Evolutionary conservation across 2,888 invertebrate species (phyloP).

Genomic region (Thalpophila matura): DNA sequence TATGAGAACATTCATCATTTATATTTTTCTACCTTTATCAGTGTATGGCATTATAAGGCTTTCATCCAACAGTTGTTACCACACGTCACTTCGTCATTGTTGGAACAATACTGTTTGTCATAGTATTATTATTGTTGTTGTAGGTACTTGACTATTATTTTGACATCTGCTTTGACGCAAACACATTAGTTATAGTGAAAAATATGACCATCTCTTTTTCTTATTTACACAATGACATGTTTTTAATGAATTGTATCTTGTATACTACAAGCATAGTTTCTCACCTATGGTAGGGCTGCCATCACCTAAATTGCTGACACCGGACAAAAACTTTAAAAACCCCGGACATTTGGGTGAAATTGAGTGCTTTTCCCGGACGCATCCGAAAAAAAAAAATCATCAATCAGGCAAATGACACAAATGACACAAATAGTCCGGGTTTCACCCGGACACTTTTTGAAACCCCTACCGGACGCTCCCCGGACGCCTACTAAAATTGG

Average conservation of each 20-base stretch:
- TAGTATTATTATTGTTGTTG: constrained; percentile 1
- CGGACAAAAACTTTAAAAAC: no score
- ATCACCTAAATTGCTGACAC: no score
- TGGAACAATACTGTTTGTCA: constrained; percentile 15
- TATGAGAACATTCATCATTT: constrained; percentile 28
- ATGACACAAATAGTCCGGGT: no score
- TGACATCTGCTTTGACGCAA: constrained; percentile 14
- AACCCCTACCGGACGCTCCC: no score
- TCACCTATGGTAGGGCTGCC: no score
- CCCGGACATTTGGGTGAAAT: no score
- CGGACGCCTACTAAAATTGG: no score
- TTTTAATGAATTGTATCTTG: not conserved
- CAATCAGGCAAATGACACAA: no score
- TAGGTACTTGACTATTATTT: constrained; percentile 16
- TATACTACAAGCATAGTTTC: not conserved
- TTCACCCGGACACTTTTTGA: no score
- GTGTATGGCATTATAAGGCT: not conserved
- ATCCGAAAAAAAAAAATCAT: no score
- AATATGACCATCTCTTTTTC: not conserved
- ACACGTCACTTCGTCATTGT: constrained; percentile 20
- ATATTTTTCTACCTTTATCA: constrained; percentile 7
- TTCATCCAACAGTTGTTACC: constrained; percentile 13
- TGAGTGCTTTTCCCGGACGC: no score
- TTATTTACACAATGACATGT: not conserved
- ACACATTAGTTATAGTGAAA: not conserved